Percentiles rank a stretch among this genome's conserved stretches.
Evolutionary conservation across 2,797 vertebrate species (phyloP).

Genomic region (Poliocrania exsul): DNA sequence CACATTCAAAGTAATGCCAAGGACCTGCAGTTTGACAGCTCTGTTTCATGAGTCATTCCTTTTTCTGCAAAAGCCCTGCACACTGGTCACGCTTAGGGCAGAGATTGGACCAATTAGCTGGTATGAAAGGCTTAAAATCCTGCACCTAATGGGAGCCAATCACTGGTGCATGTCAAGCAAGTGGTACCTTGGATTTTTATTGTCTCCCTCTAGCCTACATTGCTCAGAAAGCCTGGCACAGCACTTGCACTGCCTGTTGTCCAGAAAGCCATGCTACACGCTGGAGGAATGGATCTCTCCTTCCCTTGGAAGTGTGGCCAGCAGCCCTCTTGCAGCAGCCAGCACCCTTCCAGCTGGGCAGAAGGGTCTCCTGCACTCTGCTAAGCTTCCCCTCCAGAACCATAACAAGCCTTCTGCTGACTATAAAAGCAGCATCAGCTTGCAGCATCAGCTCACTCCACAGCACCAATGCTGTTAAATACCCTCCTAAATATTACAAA

Average conservation of each 20-base stretch:
- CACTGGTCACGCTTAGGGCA: neutral
- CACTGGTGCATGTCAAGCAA: neutral
- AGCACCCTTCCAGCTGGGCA: neutral
- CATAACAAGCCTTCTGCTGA: neutral
- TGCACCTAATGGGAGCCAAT: slow-evolving; percentile 17
- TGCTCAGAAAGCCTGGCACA: neutral
- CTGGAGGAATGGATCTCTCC: neutral
- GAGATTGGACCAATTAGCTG: neutral
- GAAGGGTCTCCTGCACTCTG: neutral
- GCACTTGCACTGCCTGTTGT: neutral
- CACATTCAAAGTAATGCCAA: neutral
- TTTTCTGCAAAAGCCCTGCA: neutral
- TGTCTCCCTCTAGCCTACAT: neutral
- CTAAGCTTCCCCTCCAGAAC: neutral
- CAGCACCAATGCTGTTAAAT: neutral
- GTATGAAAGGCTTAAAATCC: slow-evolving; percentile 12
- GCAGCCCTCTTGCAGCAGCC: neutral
- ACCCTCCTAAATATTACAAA: slow-evolving; percentile 51
- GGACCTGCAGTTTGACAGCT: neutral
- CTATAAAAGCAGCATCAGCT: neutral
- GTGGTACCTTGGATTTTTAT: slow-evolving; percentile 10
- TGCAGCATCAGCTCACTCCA: neutral
- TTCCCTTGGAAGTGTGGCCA: neutral
- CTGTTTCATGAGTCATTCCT: neutral
- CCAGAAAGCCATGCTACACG: neutral